Evolutionary conservation across 2,113 vertebrate species (phyloP), one percentile per base, ranked within the genome.

Genomic region (Colinus virginianus): DNA sequence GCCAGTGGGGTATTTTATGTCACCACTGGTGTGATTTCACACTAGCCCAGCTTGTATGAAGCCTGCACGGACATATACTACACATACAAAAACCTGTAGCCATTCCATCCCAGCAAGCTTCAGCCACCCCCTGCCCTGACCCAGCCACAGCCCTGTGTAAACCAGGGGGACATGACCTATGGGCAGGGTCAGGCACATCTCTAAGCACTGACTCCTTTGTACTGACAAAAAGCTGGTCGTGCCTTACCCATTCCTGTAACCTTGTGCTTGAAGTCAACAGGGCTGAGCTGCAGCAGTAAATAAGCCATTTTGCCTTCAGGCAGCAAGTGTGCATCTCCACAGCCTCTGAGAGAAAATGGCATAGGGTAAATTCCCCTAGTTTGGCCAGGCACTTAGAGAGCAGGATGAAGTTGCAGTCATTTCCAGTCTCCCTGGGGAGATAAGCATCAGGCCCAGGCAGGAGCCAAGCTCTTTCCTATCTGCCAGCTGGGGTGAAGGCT

Each of bases 41-140:
- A 3, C 23, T 61, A 76, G 58, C 21, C 9, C 48, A 61, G 49
- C 11, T 15, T 11, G 6, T 30, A 63, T 0, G 0, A 56, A 88
- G 38, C 9, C 18, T 11, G 6, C 30, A 63, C 0, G 0, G 62
- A 90, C 34, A 49, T 6, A 7, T 23, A 42, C 6, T 20, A 36
- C 53, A 64, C 19, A 71, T 71, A 63, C 13, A 6, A 82, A 87
- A 91, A 71, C 32, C 38, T 38, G 32, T 2, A 4, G 21, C 8
- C 21, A 5, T 28, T 32, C 34, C n/a, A 25, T 64, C 59, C 34
- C 18, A 38, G 49, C 61, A 81, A 77, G n/a, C 14, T 71, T 5
- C 34, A 77, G 18, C 25, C 30, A 80, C 16, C 11, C 7, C 2
- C 6, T 36, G 36, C 36, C 36, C 36, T 36, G 36, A 25, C 15